phyloP scores from a whole-genome alignment of 23 tunicate genomes.

The Trididemnum miniatum region DNA sequence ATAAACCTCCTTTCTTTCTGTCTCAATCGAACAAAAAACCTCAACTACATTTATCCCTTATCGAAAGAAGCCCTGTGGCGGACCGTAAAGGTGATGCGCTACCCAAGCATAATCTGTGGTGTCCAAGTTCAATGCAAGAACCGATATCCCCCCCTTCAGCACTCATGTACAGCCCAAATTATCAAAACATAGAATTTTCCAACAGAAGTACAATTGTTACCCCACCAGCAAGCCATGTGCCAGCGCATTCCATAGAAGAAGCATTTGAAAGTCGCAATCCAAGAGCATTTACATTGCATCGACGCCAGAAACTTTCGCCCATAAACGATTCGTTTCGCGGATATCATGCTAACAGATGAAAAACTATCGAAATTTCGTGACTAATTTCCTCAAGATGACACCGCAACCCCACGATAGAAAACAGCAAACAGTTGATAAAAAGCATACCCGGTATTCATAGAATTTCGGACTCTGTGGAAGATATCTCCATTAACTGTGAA shows the following conservation, averaged over 20 bases:
- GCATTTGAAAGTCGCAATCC: constrained; percentile 33
- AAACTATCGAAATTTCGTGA: too few relatives aligned
- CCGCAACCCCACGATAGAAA: too few relatives aligned
- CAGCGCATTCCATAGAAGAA: constrained; percentile 23
- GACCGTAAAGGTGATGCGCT: not conserved
- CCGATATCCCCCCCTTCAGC: not conserved
- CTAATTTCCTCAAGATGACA: too few relatives aligned
- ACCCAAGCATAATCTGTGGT: not conserved
- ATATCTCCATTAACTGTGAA: too few relatives aligned
- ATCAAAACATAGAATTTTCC: not conserved
- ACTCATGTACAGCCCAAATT: not conserved
- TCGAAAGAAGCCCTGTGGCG: not conserved
- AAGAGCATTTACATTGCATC: not conserved
- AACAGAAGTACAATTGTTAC: not conserved
- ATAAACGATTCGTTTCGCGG: too few relatives aligned
- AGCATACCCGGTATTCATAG: too few relatives aligned
- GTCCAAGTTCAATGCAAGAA: not conserved
- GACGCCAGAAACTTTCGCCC: not conserved
- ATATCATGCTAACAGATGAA: too few relatives aligned
- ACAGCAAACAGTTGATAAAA: too few relatives aligned
- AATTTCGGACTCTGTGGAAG: too few relatives aligned
- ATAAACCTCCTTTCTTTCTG: constrained; percentile 6
- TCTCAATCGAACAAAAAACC: constrained; percentile 14
- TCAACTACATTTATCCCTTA: not conserved
- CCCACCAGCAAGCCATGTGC: not conserved